Evolutionary conservation across 2,113 vertebrate genomes (phyloP).

Genomic region (Platichthys flesus): DNA sequence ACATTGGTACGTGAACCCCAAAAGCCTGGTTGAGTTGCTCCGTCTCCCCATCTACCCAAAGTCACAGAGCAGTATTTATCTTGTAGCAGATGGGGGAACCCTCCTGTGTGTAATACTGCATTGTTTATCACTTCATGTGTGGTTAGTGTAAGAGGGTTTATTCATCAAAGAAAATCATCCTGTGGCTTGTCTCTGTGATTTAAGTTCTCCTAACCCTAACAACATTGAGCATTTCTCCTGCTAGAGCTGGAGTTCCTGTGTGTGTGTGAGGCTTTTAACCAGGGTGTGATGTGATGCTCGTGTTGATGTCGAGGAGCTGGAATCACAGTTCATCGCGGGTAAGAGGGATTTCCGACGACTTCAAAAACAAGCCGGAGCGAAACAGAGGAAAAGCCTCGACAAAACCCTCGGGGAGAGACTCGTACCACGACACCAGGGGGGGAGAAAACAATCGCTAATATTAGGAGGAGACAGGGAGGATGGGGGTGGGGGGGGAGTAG

Average conservation of each 20-base stretch:
- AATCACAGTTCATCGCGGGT: conserved; percentile 27
- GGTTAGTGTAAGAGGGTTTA: conserved; percentile 34
- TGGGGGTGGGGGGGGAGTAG: neutral
- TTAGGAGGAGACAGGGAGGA: conserved; percentile 74
- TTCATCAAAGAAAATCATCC: conserved; percentile 52
- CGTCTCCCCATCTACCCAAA: conserved; percentile 5
- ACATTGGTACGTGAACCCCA: conserved; percentile 4
- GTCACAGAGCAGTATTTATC: conserved; percentile 47
- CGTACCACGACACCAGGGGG: conserved; percentile 56
- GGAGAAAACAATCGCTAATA: conserved; percentile 91
- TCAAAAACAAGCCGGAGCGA: conserved; percentile 56
- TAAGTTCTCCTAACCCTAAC: too few relatives aligned
- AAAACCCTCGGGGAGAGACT: conserved; percentile 61
- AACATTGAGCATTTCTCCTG: too few relatives aligned
- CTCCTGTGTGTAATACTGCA: conserved; percentile 10
- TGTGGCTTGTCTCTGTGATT: conserved; percentile 27
- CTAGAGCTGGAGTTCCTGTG: too few relatives aligned
- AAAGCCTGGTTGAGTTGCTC: neutral
- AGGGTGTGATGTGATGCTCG: conserved; percentile 32
- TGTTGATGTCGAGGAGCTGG: conserved; percentile 29
- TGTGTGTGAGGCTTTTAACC: too few relatives aligned
- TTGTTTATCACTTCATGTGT: conserved; percentile 43
- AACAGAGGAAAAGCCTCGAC: conserved; percentile 51
- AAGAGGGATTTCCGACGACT: conserved; percentile 60
- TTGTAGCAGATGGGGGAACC: conserved; percentile 13